phyloP scores from a whole-genome alignment of 2,797 vertebrate species.

The Propithecus deckenii region DNA sequence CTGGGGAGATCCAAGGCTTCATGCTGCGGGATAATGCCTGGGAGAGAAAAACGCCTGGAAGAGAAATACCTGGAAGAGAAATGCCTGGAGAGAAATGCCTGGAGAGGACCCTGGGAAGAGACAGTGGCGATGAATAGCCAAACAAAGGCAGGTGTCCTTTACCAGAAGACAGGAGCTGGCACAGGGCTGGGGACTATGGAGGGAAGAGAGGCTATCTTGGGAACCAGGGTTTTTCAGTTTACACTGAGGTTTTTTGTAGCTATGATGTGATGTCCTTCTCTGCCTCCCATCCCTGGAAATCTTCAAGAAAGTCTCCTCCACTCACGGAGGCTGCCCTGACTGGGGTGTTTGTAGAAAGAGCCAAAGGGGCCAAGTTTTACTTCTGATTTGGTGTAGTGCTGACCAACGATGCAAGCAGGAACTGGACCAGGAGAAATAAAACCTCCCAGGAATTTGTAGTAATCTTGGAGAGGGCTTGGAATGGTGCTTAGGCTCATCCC shows the following conservation, averaged over 20 bases:
- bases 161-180: not conserved
- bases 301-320: not conserved
- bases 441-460: not conserved
- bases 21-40: not conserved
- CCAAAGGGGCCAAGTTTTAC: not conserved
- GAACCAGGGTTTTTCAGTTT: not conserved
- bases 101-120: not conserved
- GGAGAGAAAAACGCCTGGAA: not conserved
- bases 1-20: not conserved
- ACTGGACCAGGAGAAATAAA: not conserved
- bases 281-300: not conserved
- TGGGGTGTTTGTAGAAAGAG: not conserved
- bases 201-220: not conserved
- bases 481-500: not conserved
- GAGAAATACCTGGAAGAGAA: too few species aligned
- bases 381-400: not conserved
- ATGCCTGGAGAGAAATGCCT: not conserved
- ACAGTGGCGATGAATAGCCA: not conserved
- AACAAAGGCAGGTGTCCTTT: not conserved
- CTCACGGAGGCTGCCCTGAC: not conserved
- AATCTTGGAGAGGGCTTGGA: constrained; percentile 10
- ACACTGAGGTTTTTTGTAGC: not conserved
- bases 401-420: not conserved
- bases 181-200: not conserved
- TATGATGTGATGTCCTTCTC: not conserved